phyloP scores from a whole-genome alignment of 2,797 vertebrate species.

The Fringilla coelebs region DNA sequence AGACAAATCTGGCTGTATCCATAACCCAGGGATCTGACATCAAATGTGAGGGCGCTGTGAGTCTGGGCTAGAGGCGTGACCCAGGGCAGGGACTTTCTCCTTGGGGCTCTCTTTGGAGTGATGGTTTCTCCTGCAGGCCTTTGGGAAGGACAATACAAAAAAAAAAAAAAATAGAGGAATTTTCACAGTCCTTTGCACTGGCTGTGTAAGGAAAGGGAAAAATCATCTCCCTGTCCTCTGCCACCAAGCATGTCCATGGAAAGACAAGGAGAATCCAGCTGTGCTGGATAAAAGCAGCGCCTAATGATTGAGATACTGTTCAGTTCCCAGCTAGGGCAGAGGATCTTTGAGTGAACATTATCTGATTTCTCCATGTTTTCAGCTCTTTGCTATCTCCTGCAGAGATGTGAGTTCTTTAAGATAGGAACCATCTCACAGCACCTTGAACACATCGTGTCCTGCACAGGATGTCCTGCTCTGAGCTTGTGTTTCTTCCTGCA shows the following conservation, averaged over 20 bases:
- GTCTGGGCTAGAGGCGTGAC: neutral
- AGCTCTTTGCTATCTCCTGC: neutral
- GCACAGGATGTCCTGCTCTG: neutral
- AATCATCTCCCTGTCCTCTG: neutral
- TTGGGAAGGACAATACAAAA: neutral
- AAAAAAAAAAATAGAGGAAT: neutral
- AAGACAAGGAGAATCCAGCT: neutral
- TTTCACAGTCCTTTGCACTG: neutral
- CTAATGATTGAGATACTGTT: neutral
- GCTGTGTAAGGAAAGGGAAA: neutral
- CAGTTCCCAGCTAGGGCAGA: neutral
- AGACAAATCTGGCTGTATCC: neutral
- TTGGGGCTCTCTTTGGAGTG: neutral
- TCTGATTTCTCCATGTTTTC: neutral
- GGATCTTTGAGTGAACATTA: neutral
- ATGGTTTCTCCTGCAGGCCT: constrained; percentile 12
- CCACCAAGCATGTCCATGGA: neutral
- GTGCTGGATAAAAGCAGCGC: neutral
- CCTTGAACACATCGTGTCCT: neutral
- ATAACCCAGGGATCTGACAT: neutral
- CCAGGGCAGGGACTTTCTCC: neutral
- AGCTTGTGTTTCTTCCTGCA: neutral
- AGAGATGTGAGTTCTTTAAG: neutral
- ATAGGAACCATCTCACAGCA: neutral
- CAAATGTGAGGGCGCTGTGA: neutral